Conservation (phyloP, 1,140 invertebrate genomes). For the Drosophila athabasca region DNA sequence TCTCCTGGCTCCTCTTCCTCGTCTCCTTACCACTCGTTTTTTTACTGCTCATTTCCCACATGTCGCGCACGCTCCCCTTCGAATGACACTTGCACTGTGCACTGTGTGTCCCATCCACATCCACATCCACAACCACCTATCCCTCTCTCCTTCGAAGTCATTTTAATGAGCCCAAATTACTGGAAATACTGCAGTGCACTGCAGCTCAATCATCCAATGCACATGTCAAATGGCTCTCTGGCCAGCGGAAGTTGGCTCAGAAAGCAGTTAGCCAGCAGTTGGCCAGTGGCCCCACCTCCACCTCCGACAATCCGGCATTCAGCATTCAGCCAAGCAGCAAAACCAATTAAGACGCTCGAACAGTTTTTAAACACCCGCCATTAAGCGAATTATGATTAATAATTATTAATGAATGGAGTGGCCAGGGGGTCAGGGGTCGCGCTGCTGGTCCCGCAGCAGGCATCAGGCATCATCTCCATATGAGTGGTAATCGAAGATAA, state of each 20-base stretch:
- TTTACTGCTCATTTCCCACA: constrained; percentile 79
- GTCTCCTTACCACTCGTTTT: constrained; percentile 7
- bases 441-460: too few relatives aligned
- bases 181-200: constrained; percentile 54
- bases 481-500: too few relatives aligned
- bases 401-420: constrained; percentile 10
- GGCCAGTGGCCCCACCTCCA: constrained; percentile 16
- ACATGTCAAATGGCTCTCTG: constrained; percentile 42
- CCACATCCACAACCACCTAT: too few relatives aligned
- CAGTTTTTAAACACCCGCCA: constrained; percentile 39
- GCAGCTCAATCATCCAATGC: constrained; percentile 53
- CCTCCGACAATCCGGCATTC: constrained; percentile 8
- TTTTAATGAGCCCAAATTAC: constrained; percentile 81
- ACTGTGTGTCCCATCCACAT: background rate
- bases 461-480: too few relatives aligned
- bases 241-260: constrained; percentile 33
- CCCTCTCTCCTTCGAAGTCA: constrained; percentile 46
- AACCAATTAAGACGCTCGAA: constrained; percentile 46
- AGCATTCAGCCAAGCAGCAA: background rate
- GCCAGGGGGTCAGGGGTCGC: too few relatives aligned
- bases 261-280: constrained; percentile 50
- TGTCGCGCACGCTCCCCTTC: constrained; percentile 44
- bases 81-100: constrained; percentile 31
- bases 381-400: constrained; percentile 44
- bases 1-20: constrained; percentile 4